Percentiles rank a stretch among this genome's conserved stretches.
These are phyloP conservation scores for Choreutis nemorana DNA, from an alignment of 2,888 invertebrate species.

Conservation along the genomic window DNA sequence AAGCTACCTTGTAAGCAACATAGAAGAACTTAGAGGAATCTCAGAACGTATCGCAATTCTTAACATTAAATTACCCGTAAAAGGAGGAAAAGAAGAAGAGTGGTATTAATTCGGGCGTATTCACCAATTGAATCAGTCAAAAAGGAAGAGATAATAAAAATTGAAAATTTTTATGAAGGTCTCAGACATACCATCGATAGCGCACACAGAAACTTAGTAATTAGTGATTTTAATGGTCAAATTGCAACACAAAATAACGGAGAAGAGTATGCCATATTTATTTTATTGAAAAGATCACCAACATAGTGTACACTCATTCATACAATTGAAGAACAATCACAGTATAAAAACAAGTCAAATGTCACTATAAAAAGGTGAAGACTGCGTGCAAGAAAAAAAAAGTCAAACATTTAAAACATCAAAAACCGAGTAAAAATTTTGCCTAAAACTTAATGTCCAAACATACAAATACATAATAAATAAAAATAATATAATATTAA, in stretches of 20 bases:
- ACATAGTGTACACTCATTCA: too few species aligned
- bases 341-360: too few species aligned
- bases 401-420: too few species aligned
- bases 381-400: too few species aligned
- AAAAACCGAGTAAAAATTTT: too few species aligned
- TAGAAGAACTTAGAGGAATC: conserved; percentile 1
- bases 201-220: conserved; percentile 2
- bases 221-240: not conserved
- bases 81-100: conserved; percentile 1
- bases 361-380: too few species aligned
- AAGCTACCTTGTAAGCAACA: conserved; percentile 1
- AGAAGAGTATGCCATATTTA: not conserved
- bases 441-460: too few species aligned
- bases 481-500: too few species aligned
- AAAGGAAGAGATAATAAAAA: conserved; percentile 3
- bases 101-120: conserved; percentile 3
- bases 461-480: too few species aligned
- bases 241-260: not conserved
- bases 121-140: conserved; percentile 2
- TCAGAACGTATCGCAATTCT: conserved; percentile 3
- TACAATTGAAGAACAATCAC: too few species aligned
- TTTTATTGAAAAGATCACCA: too few species aligned
- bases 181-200: not conserved
- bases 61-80: conserved; percentile 3
- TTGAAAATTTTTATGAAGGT: conserved; percentile 5